phyloP scores from a whole-genome alignment of 92 coral and sea anemone species.

The Epizoanthus rinbou region DNA sequence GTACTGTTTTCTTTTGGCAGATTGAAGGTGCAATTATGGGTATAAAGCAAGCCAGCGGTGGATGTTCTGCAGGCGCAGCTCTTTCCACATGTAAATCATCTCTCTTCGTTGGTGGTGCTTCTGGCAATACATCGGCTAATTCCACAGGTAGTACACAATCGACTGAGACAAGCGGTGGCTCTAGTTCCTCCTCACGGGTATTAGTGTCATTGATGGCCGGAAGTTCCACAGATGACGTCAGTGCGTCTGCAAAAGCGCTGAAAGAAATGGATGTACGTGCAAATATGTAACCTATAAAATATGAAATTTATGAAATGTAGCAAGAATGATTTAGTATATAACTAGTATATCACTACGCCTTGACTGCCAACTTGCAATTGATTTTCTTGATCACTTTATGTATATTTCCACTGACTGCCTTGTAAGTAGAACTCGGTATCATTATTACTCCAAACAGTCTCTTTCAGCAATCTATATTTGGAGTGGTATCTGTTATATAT shows the following conservation, averaged over 20 bases:
- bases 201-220: slow-evolving; percentile 28
- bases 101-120: slow-evolving; percentile 17
- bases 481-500: too few relatives aligned
- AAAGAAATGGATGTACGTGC: slow-evolving; percentile 27
- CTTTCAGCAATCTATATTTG: too few relatives aligned
- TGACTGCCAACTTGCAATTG: too few relatives aligned
- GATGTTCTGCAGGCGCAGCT: slow-evolving; percentile 38
- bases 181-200: slow-evolving; percentile 7
- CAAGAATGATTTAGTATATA: too few relatives aligned
- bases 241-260: slow-evolving; percentile 4
- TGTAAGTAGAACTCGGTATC: too few relatives aligned
- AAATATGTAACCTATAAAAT: too few relatives aligned
- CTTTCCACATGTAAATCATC: slow-evolving; percentile 34
- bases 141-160: not conserved
- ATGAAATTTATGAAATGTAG: too few relatives aligned
- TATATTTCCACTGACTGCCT: too few relatives aligned
- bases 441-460: too few relatives aligned
- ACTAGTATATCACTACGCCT: too few relatives aligned
- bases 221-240: slow-evolving; percentile 27
- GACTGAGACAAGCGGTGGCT: not conserved
- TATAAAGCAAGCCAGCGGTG: slow-evolving; percentile 20
- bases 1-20: not conserved
- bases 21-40: slow-evolving; percentile 21
- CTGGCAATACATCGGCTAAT: slow-evolving; percentile 1
- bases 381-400: too few relatives aligned